A percentile compares a stretch with the other conserved stretches of the same genome.
Conservation (phyloP, 2,113 vertebrate species). For the Antechinus stuartii region DNA sequence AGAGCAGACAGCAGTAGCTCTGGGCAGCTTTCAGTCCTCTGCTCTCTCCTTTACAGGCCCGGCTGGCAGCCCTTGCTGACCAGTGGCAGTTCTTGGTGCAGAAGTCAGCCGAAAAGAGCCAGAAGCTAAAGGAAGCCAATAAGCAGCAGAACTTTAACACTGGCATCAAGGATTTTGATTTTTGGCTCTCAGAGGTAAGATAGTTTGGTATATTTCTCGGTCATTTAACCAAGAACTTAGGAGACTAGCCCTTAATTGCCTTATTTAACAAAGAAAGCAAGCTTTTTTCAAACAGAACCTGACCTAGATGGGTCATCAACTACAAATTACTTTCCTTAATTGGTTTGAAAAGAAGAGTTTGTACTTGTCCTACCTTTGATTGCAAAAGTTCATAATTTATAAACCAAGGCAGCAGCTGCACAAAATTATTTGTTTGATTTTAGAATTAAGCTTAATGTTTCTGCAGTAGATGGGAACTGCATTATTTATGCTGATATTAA, state of each 20-base stretch:
- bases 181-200: constrained; percentile 98
- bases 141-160: constrained; percentile 99
- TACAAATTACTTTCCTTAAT: background rate
- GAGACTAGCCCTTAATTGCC: background rate
- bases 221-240: background rate
- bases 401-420: background rate
- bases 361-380: background rate
- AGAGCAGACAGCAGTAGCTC: background rate
- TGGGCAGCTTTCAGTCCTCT: background rate
- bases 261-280: background rate
- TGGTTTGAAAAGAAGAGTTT: background rate
- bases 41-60: constrained; percentile 82
- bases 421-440: background rate
- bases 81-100: constrained; percentile 99
- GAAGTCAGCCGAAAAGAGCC: constrained; percentile 99
- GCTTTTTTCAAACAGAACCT: background rate
- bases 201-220: accelerated
- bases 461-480: background rate
- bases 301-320: background rate
- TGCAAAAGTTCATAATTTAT: background rate
- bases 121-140: constrained; percentile 98
- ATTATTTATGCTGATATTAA: background rate
- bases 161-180: constrained; percentile 99
- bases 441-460: background rate
- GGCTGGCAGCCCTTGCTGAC: constrained; percentile 93